phyloP scores from a whole-genome alignment of 2,113 vertebrate species.

The Microcebus lehilahytsara region DNA sequence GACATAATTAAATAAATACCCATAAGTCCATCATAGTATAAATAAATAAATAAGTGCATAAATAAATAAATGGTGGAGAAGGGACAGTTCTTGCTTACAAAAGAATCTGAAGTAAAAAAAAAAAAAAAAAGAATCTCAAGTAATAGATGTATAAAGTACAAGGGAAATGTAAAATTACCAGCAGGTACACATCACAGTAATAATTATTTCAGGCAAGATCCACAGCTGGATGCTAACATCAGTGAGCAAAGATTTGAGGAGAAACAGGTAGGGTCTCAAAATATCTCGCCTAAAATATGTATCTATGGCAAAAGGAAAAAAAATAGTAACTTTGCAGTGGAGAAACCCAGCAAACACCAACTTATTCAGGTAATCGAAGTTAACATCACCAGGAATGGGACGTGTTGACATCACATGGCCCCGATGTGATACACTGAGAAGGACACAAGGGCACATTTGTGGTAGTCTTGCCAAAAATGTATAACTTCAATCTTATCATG shows the following conservation, averaged over 20 bases:
- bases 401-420: neutral
- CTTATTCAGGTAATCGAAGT: neutral
- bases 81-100: conserved; percentile 3
- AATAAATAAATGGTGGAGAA: neutral
- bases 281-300: neutral
- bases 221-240: neutral
- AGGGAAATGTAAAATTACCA: neutral
- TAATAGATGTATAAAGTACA: neutral
- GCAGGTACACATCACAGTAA: neutral
- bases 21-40: neutral
- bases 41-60: neutral
- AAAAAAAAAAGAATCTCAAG: neutral
- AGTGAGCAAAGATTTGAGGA: neutral
- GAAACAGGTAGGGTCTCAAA: neutral
- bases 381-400: neutral
- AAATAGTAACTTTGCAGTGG: neutral
- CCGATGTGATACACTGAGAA: neutral
- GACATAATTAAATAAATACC: conserved; percentile 19
- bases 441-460: neutral
- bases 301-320: neutral
- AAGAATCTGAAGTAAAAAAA: neutral
- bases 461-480: neutral
- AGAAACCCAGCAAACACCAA: neutral
- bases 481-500: neutral
- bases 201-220: neutral